phyloP scores from a whole-genome alignment of 1,140 invertebrate genomes.

The Piezodorus guildinii region DNA sequence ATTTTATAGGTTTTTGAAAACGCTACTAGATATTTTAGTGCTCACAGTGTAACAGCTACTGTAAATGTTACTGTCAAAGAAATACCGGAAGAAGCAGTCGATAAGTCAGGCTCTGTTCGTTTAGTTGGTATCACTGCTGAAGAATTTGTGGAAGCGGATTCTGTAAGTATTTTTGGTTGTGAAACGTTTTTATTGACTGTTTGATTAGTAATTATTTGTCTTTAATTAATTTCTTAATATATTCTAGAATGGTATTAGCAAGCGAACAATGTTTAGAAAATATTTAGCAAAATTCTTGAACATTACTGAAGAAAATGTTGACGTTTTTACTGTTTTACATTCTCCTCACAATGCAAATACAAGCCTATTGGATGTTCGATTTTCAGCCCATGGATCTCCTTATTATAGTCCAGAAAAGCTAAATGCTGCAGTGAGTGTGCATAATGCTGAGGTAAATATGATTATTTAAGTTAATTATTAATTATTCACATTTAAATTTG shows the following conservation, averaged over 20 bases:
- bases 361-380: constrained; percentile 64
- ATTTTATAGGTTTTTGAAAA: constrained; percentile 41
- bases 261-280: constrained; percentile 56
- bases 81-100: constrained; percentile 79
- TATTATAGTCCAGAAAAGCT: constrained; percentile 77
- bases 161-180: constrained; percentile 20
- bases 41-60: constrained; percentile 57
- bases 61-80: constrained; percentile 75
- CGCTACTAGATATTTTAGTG: constrained; percentile 32
- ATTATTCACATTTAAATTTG: no score
- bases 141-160: constrained; percentile 58
- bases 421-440: constrained; percentile 59
- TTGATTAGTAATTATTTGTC: background rate
- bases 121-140: constrained; percentile 69
- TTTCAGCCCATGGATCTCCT: constrained; percentile 82
- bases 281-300: constrained; percentile 62
- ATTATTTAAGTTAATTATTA: background rate
- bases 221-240: background rate
- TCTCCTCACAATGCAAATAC: constrained; percentile 48
- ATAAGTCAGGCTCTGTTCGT: constrained; percentile 78
- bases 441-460: constrained; percentile 47
- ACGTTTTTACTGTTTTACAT: constrained; percentile 79
- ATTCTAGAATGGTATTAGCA: constrained; percentile 47
- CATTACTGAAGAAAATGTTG: constrained; percentile 67
- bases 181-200: background rate